Evolutionary conservation across 1,140 invertebrate species (phyloP).

Genomic region (Pygmarrhopalites habei): DNA sequence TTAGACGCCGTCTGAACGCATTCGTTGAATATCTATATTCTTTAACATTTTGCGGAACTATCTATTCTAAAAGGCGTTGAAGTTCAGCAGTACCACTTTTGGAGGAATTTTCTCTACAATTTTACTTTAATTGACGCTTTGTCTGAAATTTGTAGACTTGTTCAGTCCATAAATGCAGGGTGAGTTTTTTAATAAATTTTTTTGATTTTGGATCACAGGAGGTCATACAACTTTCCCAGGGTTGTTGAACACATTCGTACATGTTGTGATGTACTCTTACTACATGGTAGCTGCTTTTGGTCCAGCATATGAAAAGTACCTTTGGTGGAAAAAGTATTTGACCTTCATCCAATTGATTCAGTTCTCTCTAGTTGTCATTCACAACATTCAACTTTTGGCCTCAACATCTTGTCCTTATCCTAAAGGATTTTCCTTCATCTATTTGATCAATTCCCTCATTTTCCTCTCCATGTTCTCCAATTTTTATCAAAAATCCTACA

Average conservation of each 20-base stretch:
- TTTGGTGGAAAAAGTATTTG: slow-evolving; percentile 91
- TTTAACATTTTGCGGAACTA: too few species aligned
- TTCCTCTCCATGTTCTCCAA: slow-evolving; percentile 20
- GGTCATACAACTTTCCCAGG: slow-evolving; percentile 82
- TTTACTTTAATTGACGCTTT: too few species aligned
- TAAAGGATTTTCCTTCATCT: slow-evolving; percentile 42
- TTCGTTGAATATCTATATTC: too few species aligned
- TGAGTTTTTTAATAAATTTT: too few species aligned
- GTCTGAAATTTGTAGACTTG: too few species aligned
- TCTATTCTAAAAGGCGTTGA: too few species aligned
- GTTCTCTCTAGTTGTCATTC: slow-evolving; percentile 66
- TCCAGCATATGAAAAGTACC: slow-evolving; percentile 67
- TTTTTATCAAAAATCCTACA: slow-evolving; percentile 15
- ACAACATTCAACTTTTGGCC: too few species aligned
- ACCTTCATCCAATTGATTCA: slow-evolving; percentile 86
- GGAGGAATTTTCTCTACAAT: too few species aligned
- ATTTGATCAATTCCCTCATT: slow-evolving; percentile 11
- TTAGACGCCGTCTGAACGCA: too few species aligned
- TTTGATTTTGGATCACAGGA: too few species aligned
- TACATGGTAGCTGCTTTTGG: slow-evolving; percentile 87
- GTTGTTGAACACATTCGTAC: slow-evolving; percentile 86
- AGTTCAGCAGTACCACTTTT: too few species aligned
- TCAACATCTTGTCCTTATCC: slow-evolving; percentile 90
- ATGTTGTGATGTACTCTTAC: slow-evolving; percentile 89
- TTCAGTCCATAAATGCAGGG: too few species aligned